Evolutionary conservation across 2,888 invertebrate species (phyloP).

Genomic region (Metopia argyrocephala): DNA sequence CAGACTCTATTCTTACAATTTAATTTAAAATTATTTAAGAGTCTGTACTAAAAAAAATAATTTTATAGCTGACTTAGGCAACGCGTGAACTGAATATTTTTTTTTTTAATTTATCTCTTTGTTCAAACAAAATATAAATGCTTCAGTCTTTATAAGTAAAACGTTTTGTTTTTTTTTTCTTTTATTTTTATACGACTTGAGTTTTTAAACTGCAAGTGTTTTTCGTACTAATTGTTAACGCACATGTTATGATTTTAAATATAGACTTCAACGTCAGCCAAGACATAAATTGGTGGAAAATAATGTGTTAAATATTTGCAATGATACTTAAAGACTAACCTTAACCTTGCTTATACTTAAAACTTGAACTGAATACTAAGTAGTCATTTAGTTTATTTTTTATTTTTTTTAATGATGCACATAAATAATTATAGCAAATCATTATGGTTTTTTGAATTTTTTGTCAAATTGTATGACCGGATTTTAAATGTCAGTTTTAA

Average conservation of each 20-base stretch:
- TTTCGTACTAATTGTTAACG: constrained; percentile 52
- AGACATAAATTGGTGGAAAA: constrained; percentile 4
- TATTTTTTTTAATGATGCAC: neutral
- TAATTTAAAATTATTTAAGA: no score
- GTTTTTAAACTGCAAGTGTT: constrained; percentile 39
- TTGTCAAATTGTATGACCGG: neutral
- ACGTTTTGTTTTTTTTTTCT: constrained; percentile 4
- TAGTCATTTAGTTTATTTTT: constrained; percentile 22
- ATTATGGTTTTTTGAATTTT: neutral
- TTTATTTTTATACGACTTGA: neutral
- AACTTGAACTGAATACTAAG: constrained; percentile 46
- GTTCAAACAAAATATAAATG: constrained; percentile 11
- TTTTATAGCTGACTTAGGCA: constrained; percentile 59
- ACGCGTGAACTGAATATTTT: constrained; percentile 63
- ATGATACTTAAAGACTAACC: constrained; percentile 44
- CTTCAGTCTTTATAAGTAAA: neutral
- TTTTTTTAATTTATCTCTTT: neutral
- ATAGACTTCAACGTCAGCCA: constrained; percentile 36
- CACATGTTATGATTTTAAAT: constrained; percentile 48
- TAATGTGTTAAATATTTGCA: constrained; percentile 9
- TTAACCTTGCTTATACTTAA: constrained; percentile 52
- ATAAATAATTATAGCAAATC: constrained; percentile 18
- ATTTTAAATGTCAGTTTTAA: neutral
- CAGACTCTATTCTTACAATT: no score
- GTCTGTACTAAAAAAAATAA: constrained; percentile 25